Evolutionary conservation across 1,140 invertebrate species (phyloP).

Genomic region (Drosophila lacteicornis): DNA sequence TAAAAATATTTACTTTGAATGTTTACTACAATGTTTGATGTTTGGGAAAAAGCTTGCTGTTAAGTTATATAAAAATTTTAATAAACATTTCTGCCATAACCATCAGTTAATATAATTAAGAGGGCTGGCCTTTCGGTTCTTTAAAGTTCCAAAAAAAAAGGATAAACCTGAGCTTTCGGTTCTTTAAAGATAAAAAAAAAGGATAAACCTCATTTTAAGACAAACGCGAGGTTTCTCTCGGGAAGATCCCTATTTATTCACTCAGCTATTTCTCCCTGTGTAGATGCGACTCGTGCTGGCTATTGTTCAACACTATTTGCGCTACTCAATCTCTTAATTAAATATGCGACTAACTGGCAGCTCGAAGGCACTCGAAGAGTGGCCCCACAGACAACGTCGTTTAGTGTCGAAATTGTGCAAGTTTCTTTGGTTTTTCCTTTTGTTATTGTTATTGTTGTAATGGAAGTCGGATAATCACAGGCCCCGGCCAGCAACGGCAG

Average conservation of each 20-base stretch:
- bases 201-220: background rate
- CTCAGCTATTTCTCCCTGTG: conserved; percentile 43
- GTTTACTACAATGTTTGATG: background rate
- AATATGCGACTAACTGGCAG: conserved; percentile 77
- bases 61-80: background rate
- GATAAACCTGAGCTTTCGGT: no score
- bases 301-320: conserved; percentile 80
- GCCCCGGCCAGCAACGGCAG: conserved; percentile 43
- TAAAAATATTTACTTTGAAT: background rate
- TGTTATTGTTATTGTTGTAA: conserved; percentile 64
- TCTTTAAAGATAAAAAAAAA: no score
- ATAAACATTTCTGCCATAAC: no score
- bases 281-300: conserved; percentile 66
- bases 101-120: no score
- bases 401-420: conserved; percentile 84
- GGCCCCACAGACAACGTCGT: conserved; percentile 63
- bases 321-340: conserved; percentile 83
- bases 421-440: conserved; percentile 77
- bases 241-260: no score
- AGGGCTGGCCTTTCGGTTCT: no score
- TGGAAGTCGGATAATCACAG: conserved; percentile 70
- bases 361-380: conserved; percentile 36
- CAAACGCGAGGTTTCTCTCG: no score
- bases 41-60: background rate
- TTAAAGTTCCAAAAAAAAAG: no score